Conservation (phyloP, 2,113 vertebrate genomes). For the Neodon shergylaensis region DNA sequence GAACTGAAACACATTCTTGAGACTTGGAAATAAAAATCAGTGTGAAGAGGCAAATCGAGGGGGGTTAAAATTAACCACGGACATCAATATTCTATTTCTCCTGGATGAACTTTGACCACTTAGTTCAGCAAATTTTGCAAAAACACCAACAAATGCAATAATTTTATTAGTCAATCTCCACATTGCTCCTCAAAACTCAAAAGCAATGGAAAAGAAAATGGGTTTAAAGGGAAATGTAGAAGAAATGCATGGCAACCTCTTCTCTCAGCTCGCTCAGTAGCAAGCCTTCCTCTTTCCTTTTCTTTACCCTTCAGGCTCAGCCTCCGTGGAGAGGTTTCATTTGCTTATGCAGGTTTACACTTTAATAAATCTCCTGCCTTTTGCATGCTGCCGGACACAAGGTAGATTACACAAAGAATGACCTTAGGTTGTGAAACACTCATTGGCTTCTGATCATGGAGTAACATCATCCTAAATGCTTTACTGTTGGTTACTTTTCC, state of each 20-base stretch:
- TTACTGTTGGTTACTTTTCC: background rate
- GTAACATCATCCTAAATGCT: background rate
- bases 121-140: background rate
- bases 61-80: background rate
- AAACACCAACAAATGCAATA: background rate
- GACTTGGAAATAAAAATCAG: background rate
- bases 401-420: background rate
- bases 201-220: background rate
- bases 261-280: background rate
- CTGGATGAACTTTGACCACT: background rate
- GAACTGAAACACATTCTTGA: background rate
- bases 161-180: rapidly evolving
- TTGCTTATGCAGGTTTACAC: background rate
- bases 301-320: background rate
- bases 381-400: background rate
- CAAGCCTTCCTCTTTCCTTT: background rate
- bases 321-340: background rate
- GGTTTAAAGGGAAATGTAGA: background rate
- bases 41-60: background rate
- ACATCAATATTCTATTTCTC: background rate
- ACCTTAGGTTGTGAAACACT: background rate
- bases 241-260: background rate
- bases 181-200: background rate
- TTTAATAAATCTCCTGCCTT: background rate
- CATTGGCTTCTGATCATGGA: background rate